These are phyloP conservation scores for Bettongia penicillata DNA, from an alignment of 2,113 vertebrate genomes.

Conservation along the genomic window DNA sequence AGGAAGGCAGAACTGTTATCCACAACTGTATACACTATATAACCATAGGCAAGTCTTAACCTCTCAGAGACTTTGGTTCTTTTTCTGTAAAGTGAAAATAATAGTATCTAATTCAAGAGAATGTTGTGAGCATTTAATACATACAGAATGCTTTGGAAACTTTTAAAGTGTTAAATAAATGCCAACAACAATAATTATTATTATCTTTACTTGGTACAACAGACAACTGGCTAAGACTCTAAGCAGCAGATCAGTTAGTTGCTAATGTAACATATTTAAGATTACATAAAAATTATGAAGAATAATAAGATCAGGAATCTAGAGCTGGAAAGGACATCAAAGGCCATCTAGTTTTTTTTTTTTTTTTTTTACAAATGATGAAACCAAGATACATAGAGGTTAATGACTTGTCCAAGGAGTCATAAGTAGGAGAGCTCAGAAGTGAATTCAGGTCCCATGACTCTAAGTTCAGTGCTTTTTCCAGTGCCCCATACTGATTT, in stretches of 20 bases:
- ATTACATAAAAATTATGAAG: too few relatives aligned
- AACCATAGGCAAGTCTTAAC: not conserved
- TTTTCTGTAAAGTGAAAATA: not conserved
- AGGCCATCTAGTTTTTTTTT: not conserved
- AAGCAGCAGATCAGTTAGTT: not conserved
- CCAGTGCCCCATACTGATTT: not conserved
- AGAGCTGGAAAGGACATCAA: too few relatives aligned
- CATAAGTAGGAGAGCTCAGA: not conserved
- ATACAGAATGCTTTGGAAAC: not conserved
- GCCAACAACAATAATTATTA: not conserved
- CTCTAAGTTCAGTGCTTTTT: not conserved
- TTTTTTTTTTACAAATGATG: not conserved
- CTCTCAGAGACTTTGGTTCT: not conserved
- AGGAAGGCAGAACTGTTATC: not conserved
- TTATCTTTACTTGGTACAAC: not conserved
- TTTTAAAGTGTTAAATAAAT: not conserved
- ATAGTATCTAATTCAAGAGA: too few relatives aligned
- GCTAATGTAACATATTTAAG: not conserved
- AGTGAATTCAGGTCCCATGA: not conserved
- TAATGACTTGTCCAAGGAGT: not conserved
- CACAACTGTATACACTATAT: not conserved
- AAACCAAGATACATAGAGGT: not conserved
- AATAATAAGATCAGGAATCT: too few relatives aligned
- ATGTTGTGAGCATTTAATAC: too few relatives aligned
- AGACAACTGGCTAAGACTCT: not conserved